These are phyloP conservation scores for Zaprionus obscuricornis DNA, from an alignment of 2,888 invertebrate genomes.

Conservation along the genomic window DNA sequence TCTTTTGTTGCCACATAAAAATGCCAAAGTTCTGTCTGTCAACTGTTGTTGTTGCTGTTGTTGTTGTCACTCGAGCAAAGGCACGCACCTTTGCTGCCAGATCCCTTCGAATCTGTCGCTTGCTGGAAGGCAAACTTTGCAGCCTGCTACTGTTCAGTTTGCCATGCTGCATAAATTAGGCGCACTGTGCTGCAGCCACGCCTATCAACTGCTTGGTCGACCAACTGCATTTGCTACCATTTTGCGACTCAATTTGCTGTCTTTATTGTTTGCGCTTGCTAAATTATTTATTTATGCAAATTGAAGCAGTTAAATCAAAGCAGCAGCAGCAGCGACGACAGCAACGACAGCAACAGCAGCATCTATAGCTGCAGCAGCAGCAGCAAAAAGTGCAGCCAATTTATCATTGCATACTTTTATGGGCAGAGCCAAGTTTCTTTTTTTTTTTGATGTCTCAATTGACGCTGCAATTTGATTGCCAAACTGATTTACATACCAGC, in stretches of 20 bases:
- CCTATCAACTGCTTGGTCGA: slow-evolving; percentile 19
- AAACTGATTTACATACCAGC: slow-evolving; percentile 56
- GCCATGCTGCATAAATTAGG: slow-evolving; percentile 67
- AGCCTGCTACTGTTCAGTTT: slow-evolving; percentile 6
- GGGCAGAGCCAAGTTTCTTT: slow-evolving; percentile 48
- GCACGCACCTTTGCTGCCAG: slow-evolving; percentile 42
- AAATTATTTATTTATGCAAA: slow-evolving; percentile 79
- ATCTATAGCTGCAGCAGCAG: slow-evolving; percentile 32
- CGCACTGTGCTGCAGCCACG: slow-evolving; percentile 27
- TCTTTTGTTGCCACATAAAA: slow-evolving; percentile 34
- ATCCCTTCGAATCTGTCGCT: slow-evolving; percentile 1
- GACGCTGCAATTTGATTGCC: slow-evolving; percentile 8
- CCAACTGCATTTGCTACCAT: slow-evolving; percentile 32
- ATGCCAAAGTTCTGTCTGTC: slow-evolving; percentile 20
- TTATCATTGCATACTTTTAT: slow-evolving; percentile 70
- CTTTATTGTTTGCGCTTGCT: slow-evolving; percentile 64
- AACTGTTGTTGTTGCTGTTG: not conserved
- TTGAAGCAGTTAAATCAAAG: slow-evolving; percentile 71
- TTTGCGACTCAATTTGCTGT: slow-evolving; percentile 71
- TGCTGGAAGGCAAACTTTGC: slow-evolving; percentile 35
- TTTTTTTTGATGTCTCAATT: slow-evolving; percentile 61
- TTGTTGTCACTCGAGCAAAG: slow-evolving; percentile 40
- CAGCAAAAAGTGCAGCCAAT: slow-evolving; percentile 60
- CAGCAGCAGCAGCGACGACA: slow-evolving; percentile 21
- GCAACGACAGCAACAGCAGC: slow-evolving; percentile 45